A percentile compares a stretch with the other conserved stretches of the same genome.
Conservation (phyloP, 2,113 vertebrate species). For the Crocuta crocuta region DNA sequence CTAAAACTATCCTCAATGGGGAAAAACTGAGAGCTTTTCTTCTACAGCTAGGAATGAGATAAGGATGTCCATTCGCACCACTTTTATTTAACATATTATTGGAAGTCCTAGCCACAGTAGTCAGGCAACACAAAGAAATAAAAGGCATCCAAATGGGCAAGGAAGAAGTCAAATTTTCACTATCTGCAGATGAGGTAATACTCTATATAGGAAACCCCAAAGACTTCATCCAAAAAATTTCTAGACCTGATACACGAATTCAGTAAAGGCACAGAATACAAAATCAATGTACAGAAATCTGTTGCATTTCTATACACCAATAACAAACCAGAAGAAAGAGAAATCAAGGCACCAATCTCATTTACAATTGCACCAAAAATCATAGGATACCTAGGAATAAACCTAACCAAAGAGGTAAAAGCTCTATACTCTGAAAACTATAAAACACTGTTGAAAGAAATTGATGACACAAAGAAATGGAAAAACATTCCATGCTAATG, state of each 20-base stretch:
- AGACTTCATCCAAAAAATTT: background rate
- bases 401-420: background rate
- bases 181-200: background rate
- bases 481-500: background rate
- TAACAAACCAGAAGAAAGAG: background rate
- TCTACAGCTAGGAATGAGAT: background rate
- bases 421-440: background rate
- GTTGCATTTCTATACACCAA: background rate
- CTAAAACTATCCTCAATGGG: background rate
- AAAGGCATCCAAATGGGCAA: background rate
- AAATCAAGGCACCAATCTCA: background rate
- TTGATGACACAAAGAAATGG: background rate
- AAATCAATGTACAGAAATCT: background rate
- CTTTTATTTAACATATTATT: background rate
- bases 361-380: background rate
- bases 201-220: background rate
- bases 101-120: background rate
- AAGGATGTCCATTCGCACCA: background rate
- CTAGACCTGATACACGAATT: background rate
- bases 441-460: background rate
- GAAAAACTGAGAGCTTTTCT: background rate
- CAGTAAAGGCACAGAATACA: background rate
- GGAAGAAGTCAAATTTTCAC: background rate
- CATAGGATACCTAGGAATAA: background rate
- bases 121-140: background rate